A percentile compares a stretch with the other conserved stretches of the same genome.
Conservation (phyloP, 2,113 vertebrate genomes). For the Microcebus griseorufus region DNA sequence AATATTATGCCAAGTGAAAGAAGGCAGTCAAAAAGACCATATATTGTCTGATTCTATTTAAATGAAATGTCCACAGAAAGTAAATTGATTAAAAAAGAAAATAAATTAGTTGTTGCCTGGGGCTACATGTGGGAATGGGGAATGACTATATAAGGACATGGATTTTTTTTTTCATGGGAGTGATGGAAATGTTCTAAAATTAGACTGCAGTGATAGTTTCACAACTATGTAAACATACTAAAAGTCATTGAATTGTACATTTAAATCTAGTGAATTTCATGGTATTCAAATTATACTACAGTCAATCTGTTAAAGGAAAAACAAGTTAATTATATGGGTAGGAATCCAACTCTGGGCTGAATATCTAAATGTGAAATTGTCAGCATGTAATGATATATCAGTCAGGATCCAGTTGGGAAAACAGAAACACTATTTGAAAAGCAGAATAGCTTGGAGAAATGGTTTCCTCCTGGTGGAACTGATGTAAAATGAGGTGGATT, state of each 20-base stretch:
- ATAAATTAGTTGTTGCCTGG: background rate
- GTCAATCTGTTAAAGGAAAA: background rate
- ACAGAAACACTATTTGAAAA: background rate
- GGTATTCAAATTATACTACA: background rate
- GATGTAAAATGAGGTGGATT: background rate
- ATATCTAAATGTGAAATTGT: background rate
- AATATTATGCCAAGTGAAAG: background rate
- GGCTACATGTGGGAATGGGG: background rate
- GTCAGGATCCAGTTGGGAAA: background rate
- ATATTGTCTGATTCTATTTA: background rate
- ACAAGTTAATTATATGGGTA: background rate
- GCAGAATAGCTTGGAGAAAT: background rate
- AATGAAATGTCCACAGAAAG: background rate
- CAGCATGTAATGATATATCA: accelerated
- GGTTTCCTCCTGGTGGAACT: accelerated
- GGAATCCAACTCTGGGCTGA: background rate
- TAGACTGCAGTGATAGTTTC: background rate
- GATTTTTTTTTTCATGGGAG: background rate
- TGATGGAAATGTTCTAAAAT: background rate
- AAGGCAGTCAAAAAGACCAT: background rate
- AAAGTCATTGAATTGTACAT: background rate
- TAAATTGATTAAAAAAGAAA: background rate
- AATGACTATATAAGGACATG: background rate
- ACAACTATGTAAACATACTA: background rate
- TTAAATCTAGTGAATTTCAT: background rate